These are phyloP conservation scores for Leptonema lineaticorne DNA, from an alignment of 1,140 invertebrate genomes.

Conservation along the genomic window DNA sequence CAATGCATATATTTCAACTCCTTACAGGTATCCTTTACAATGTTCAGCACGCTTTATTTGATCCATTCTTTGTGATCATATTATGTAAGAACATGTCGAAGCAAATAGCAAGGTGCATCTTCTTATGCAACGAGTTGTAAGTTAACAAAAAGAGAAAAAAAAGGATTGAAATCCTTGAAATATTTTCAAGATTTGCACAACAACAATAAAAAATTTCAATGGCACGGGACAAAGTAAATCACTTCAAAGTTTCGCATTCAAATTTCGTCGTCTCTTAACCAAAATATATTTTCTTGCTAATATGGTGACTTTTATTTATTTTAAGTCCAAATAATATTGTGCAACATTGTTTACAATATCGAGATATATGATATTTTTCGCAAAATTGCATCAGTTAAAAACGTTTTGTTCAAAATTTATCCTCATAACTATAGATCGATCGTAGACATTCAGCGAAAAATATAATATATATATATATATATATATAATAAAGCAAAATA, in stretches of 20 bases:
- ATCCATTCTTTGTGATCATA: constrained; percentile 25
- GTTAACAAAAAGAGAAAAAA: too few relatives aligned
- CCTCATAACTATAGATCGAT: background rate
- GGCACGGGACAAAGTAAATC: background rate
- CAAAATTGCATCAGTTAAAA: too few relatives aligned
- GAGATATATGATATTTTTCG: too few relatives aligned
- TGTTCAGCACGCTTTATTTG: constrained; percentile 34
- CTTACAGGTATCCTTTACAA: background rate
- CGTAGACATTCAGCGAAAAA: background rate
- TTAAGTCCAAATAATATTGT: too few relatives aligned
- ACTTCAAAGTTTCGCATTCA: background rate
- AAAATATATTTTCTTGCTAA: too few relatives aligned
- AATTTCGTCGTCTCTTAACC: too few relatives aligned
- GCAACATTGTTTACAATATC: constrained; percentile 11
- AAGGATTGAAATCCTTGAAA: constrained; percentile 18
- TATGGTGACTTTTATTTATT: too few relatives aligned
- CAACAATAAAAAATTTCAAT: constrained; percentile 14
- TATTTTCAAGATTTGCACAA: constrained; percentile 14
- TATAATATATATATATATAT: background rate
- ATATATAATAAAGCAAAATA: background rate
- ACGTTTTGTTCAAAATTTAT: too few relatives aligned
- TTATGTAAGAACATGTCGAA: constrained; percentile 34
- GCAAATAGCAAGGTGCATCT: constrained; percentile 29
- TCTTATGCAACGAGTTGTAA: constrained; percentile 7
- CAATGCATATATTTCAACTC: background rate